phyloP scores from a whole-genome alignment of 2,113 vertebrate genomes.

The Herpetotheres cachinnans region DNA sequence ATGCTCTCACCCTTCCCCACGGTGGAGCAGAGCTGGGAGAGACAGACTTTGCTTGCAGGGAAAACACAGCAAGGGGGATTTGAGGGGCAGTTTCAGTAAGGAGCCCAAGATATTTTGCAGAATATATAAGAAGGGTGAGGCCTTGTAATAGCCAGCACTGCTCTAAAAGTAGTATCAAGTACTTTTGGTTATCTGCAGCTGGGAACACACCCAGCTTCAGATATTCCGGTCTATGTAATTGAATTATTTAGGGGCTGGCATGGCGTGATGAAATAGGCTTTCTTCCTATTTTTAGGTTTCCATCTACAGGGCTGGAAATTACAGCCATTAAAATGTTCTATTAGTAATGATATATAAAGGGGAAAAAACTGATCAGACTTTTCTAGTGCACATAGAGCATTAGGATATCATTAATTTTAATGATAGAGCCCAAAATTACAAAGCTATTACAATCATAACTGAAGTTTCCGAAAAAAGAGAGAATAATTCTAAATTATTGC shows the following conservation, averaged over 20 bases:
- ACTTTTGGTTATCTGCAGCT: constrained; percentile 63
- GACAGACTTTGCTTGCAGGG: background rate
- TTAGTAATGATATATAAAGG: constrained; percentile 76
- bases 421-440: constrained; percentile 68
- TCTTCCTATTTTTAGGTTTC: constrained; percentile 68
- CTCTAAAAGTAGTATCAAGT: background rate
- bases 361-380: constrained; percentile 63
- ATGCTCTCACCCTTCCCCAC: background rate
- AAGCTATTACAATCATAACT: constrained; percentile 69
- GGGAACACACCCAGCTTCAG: constrained; percentile 48
- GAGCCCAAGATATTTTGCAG: background rate
- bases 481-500: constrained; percentile 55
- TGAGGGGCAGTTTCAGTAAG: background rate
- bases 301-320: constrained; percentile 71
- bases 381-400: constrained; percentile 57
- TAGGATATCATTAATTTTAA: constrained; percentile 75
- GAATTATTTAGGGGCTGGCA: constrained; percentile 76
- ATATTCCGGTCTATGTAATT: constrained; percentile 64
- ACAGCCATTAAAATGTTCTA: constrained; percentile 77
- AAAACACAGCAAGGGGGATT: background rate
- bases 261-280: constrained; percentile 66
- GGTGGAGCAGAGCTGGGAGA: background rate
- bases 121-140: background rate
- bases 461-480: background rate
- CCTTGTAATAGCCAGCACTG: background rate